Evolutionary conservation across 2,888 invertebrate species (phyloP).

Genomic region (Phalangium opilio): DNA sequence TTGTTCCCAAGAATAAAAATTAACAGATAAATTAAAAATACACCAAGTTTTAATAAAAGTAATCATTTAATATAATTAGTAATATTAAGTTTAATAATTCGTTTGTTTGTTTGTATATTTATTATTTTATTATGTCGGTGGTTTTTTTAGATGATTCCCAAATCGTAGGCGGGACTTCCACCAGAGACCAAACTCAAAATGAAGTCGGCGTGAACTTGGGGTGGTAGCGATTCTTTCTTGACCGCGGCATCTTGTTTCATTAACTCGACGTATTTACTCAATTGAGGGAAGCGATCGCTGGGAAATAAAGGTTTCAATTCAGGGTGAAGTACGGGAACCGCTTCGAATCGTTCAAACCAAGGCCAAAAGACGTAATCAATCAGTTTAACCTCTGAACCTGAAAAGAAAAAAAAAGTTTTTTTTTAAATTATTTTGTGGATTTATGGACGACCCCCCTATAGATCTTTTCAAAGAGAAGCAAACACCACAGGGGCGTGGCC

Average conservation of each 20-base stretch:
- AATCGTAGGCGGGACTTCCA: neutral
- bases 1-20: too few species aligned
- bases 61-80: too few species aligned
- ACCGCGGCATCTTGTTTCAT: slow-evolving; percentile 57
- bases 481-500: too few species aligned
- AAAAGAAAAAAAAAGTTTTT: neutral
- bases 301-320: neutral
- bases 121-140: too few species aligned
- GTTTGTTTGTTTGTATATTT: too few species aligned
- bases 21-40: too few species aligned
- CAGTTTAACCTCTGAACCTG: slow-evolving; percentile 40
- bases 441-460: too few species aligned
- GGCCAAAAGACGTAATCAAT: slow-evolving; percentile 28
- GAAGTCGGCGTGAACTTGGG: neutral
- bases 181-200: neutral
- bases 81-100: too few species aligned
- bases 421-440: too few species aligned
- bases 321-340: slow-evolving; percentile 32
- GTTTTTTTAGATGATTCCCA: too few species aligned
- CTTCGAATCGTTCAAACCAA: slow-evolving; percentile 45
- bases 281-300: neutral
- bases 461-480: too few species aligned
- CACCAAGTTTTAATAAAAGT: too few species aligned
- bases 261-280: slow-evolving; percentile 44
- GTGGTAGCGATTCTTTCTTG: slow-evolving; percentile 34